These are phyloP conservation scores for Callosobruchus maculatus DNA, from an alignment of 2,888 invertebrate genomes.

Conservation along the genomic window DNA sequence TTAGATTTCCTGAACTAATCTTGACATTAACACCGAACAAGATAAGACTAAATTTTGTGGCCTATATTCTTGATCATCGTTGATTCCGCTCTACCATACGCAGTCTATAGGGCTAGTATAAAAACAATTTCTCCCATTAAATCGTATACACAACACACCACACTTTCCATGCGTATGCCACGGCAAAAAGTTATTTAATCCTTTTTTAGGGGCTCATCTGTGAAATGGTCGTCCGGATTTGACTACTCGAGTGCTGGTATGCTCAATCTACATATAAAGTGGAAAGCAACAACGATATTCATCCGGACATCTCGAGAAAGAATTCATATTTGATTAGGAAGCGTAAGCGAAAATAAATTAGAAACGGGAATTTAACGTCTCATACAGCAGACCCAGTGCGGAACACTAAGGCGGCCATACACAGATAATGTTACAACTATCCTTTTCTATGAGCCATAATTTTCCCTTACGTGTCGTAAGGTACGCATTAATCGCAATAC, in stretches of 20 bases:
- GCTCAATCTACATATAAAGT: background rate
- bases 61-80: too few species aligned
- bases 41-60: too few species aligned
- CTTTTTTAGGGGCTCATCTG: background rate
- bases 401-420: background rate
- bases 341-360: slow-evolving; percentile 28
- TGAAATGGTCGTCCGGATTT: background rate
- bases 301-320: slow-evolving; percentile 1
- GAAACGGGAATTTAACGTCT: slow-evolving; percentile 14
- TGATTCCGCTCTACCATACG: background rate
- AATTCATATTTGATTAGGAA: slow-evolving; percentile 22
- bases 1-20: too few species aligned
- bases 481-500: too few species aligned
- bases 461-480: too few species aligned
- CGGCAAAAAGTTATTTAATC: background rate
- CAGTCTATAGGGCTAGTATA: background rate
- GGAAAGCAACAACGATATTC: background rate
- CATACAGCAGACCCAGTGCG: background rate
- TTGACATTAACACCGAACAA: too few species aligned
- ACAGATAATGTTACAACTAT: background rate
- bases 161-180: background rate
- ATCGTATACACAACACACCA: background rate
- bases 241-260: background rate
- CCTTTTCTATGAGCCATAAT: too few species aligned
- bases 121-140: background rate